phyloP scores from a whole-genome alignment of 2,113 vertebrate species.

The Dasypus novemcinctus region DNA sequence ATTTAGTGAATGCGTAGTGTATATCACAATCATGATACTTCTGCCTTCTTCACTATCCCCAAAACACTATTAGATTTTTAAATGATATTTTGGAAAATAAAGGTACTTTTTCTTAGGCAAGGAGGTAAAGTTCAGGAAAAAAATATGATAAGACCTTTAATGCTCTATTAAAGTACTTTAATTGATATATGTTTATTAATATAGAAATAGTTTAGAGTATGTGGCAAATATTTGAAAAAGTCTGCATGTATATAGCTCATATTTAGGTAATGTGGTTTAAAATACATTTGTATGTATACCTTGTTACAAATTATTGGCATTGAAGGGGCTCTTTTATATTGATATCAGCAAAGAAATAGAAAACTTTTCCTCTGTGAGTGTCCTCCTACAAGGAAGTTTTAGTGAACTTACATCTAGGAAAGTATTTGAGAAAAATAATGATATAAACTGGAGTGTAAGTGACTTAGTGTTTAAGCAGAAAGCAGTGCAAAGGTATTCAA shows the following conservation, averaged over 20 bases:
- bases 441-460: constrained; percentile 81
- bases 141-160: constrained; percentile 4
- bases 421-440: constrained; percentile 60
- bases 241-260: neutral
- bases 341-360: constrained; percentile 57
- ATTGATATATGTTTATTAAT: neutral
- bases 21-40: neutral
- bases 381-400: constrained; percentile 72
- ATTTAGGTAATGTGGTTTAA: constrained; percentile 66
- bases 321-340: constrained; percentile 59
- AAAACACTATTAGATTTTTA: constrained; percentile 21
- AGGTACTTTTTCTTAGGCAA: constrained; percentile 33
- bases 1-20: constrained; percentile 7
- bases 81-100: constrained; percentile 30
- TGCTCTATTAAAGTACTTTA: constrained; percentile 27
- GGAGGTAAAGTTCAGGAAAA: constrained; percentile 52
- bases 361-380: constrained; percentile 66
- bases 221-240: neutral
- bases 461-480: constrained; percentile 86
- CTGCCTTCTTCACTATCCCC: neutral
- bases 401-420: constrained; percentile 76
- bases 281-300: constrained; percentile 58
- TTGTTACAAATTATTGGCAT: constrained; percentile 53
- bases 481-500: constrained; percentile 76
- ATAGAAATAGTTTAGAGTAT: neutral